Evolutionary conservation across 2,797 vertebrate species (phyloP).

Genomic region (Pteropus rufus): DNA sequence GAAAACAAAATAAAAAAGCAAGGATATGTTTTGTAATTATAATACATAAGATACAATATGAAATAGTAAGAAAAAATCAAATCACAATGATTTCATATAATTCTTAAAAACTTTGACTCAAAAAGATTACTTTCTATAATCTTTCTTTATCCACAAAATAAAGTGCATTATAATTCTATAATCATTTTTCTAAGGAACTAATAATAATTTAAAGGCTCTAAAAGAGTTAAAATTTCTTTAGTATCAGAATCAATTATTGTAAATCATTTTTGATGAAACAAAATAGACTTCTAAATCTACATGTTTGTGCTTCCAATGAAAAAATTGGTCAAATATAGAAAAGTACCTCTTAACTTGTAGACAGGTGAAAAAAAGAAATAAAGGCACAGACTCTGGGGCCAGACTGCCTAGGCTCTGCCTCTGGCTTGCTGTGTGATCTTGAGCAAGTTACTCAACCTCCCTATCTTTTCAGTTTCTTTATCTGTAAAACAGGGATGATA

Average conservation of each 20-base stretch:
- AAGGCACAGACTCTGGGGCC: background rate
- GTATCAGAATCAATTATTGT: background rate
- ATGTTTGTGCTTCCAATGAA: background rate
- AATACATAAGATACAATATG: background rate
- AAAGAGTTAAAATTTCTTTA: background rate
- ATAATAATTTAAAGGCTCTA: background rate
- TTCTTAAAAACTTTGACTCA: background rate
- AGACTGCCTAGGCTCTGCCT: background rate
- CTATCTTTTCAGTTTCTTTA: background rate
- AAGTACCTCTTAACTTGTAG: background rate
- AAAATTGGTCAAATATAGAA: background rate
- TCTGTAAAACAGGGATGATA: background rate
- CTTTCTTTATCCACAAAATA: background rate
- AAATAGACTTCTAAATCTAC: background rate
- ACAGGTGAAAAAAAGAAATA: background rate
- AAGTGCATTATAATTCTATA: background rate
- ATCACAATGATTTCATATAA: background rate
- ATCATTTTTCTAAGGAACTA: background rate
- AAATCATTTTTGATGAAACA: conserved; percentile 3
- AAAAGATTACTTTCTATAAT: background rate
- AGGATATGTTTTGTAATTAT: conserved; percentile 7
- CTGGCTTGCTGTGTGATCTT: background rate
- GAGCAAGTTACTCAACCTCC: background rate
- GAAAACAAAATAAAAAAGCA: background rate
- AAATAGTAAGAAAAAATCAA: background rate